Conservation (phyloP, 2,797 vertebrate species). For the Helostoma temminkii region DNA sequence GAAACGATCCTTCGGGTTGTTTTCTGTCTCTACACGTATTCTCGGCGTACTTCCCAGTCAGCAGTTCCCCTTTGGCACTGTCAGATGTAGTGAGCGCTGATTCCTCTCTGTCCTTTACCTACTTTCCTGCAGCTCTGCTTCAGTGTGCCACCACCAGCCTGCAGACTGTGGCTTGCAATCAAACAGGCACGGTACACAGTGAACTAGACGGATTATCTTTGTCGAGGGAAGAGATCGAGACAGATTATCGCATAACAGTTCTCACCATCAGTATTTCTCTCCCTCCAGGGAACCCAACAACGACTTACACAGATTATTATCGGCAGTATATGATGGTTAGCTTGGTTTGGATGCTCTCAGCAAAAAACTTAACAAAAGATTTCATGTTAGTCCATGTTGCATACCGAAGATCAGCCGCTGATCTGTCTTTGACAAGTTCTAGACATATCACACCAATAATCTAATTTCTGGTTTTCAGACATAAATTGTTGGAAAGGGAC, state of each 20-base stretch:
- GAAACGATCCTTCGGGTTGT: constrained; percentile 61
- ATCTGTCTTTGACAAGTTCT: constrained; percentile 57
- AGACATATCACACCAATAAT: constrained; percentile 61
- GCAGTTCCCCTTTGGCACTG: constrained; percentile 71
- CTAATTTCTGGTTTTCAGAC: constrained; percentile 66
- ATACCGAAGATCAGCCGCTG: constrained; percentile 45
- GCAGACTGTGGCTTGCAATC: constrained; percentile 63
- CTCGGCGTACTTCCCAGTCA: constrained; percentile 75
- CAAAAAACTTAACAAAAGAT: constrained; percentile 62
- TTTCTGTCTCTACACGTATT: constrained; percentile 71
- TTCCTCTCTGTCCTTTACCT: constrained; percentile 71
- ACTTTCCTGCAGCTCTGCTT: constrained; percentile 62
- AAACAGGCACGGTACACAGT: constrained; percentile 72
- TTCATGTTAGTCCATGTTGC: constrained; percentile 55
- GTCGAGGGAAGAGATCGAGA: constrained; percentile 81
- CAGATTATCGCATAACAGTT: constrained; percentile 79
- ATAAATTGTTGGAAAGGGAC: constrained; percentile 58
- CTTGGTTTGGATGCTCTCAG: constrained; percentile 57
- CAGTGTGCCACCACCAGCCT: constrained; percentile 53
- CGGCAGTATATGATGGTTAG: constrained; percentile 51
- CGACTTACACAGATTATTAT: constrained; percentile 72
- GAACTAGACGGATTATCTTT: constrained; percentile 85
- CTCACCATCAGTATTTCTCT: constrained; percentile 78
- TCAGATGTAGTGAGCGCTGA: constrained; percentile 47
- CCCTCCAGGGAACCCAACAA: constrained; percentile 72